Base-by-base conservation (phyloP, 2,797 vertebrate genomes). In the Serranus cabrilla region DNA sequence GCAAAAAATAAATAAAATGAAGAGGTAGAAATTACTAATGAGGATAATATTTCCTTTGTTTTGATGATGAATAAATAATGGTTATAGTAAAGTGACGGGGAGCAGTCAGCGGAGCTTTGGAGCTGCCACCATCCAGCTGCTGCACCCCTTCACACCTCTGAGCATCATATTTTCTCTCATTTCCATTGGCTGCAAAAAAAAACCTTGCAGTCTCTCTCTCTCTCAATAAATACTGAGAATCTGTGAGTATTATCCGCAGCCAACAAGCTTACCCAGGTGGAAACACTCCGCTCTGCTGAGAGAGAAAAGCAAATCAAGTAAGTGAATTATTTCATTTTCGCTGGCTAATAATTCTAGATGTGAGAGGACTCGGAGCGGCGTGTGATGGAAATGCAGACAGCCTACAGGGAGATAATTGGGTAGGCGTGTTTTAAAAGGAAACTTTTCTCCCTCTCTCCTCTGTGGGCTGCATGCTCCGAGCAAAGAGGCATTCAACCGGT, bases 341-440 rank as follows among this genome's bases (percentile, higher is more conserved):
- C 2, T 39, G 45, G 10, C 7, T 23, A 1, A 25, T n/a, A 14
- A 34, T 13, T 43, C 20, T 7, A 10, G 23, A 12, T 18, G 27
- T 27, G 34, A 7, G 6, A 7, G 4, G 13, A n/a, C n/a, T n/a
- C n/a, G 42, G 18, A 51, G 51, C 40, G 7, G 64, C 11, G 80
- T 63, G 76, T 60, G 70, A 58, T 61, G 72, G 67, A 84, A 65
- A 74, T 47, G 57, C 43, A 70, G 70, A 71, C 40, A 59, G 84
- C 61, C 81, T 39, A 45, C 62, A 71, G 84, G 80, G 62, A 74
- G 68, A 57, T 94, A 93, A 95, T 93, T 93, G 92, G 85, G 90
- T 78, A 89, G 93, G 86, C 87, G 90, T 90, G 81, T 25, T 82
- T 70, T 55, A 13, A 73, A n/a, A 54, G 46, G 75, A 76, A 89